Evolutionary conservation across 2,797 vertebrate species (phyloP), one percentile per base, ranked within the genome.

Genomic region (Allobates femoralis): DNA sequence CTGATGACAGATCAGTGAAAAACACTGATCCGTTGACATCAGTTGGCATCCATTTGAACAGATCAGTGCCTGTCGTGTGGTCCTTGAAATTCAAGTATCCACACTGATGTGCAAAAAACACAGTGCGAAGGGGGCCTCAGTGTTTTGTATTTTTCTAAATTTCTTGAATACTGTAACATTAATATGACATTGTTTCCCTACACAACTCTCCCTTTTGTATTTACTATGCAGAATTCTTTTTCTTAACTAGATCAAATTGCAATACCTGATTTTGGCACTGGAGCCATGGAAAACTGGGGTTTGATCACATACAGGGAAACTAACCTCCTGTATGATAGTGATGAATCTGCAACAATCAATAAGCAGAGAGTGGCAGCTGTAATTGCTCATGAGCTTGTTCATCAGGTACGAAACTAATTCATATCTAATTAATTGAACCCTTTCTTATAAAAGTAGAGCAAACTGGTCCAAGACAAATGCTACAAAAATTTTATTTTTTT

Each of bases 241-340:
- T 50, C 32, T 83, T 26, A 51, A 91, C 2, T 87, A 99, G 98
- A 99, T 94, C 93, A 97, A 93, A 99, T 99, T 58, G 98, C 98
- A 87, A 99, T 99, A 91, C 98, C 98, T 91, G 97, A 99, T 91
- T 99, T 99, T 28, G 97, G 98, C 5, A 98, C 98, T 0, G 98
- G 98, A 30, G 98, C 98, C 50, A 99, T 99, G 98, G 98, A 99
- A 91, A 99, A 99, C 94, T 99, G 98, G 98, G 98, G 98, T 0
- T 94, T 99, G 73, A 93, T 99, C 91, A 99, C 98, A 50, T 99
- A 98, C 92, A 93, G 98, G 89, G 98, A 99, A 91, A 97, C 95
- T 30, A 99, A 98, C 90, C 91, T 99, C 88, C 94, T 99, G 62
- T 99, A 95, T 18, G 97, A 99, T 88, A 91, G 93, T 14, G 0